A percentile compares a stretch with the other conserved stretches of the same genome.
These are phyloP conservation scores for Timema cristinae DNA, from an alignment of 2,888 invertebrate species.

Conservation along the genomic window DNA sequence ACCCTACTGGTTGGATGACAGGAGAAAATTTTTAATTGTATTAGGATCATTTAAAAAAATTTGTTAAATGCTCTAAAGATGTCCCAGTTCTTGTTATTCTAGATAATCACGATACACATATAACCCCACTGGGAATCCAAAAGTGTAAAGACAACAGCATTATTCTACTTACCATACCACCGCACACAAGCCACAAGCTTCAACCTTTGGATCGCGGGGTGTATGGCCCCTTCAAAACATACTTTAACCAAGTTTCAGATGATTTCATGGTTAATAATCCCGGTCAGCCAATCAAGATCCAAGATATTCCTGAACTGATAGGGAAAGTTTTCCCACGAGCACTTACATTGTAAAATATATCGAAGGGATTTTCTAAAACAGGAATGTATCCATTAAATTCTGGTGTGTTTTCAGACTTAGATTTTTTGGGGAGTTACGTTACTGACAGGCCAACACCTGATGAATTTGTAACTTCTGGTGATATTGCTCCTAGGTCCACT, in stretches of 20 bases:
- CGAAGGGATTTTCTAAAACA: constrained; percentile 11
- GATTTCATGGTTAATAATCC: constrained; percentile 29
- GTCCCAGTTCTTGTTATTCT: constrained; percentile 34
- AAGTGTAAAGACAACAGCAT: constrained; percentile 41
- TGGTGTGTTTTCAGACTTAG: background rate
- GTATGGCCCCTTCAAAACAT: constrained; percentile 42
- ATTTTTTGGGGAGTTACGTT: constrained; percentile 2
- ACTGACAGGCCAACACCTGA: background rate
- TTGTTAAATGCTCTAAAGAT: constrained; percentile 25
- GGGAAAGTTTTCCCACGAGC: constrained; percentile 18
- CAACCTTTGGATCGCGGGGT: constrained; percentile 44
- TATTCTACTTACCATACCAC: constrained; percentile 42
- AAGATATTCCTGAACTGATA: constrained; percentile 19
- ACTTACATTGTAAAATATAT: constrained; percentile 4
- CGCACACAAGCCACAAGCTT: constrained; percentile 44
- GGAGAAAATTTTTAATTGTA: constrained; percentile 36
- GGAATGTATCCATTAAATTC: constrained; percentile 10
- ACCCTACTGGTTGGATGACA: constrained; percentile 38
- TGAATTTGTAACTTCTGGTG: background rate
- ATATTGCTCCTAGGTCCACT: background rate
- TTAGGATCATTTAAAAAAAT: constrained; percentile 21
- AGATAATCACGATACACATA: constrained; percentile 42
- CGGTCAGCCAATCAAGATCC: constrained; percentile 31
- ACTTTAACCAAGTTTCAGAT: constrained; percentile 34
- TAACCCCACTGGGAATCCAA: constrained; percentile 35